Conservation (phyloP, 2,888 invertebrate genomes). For the Caenorhabditis zanzibari region DNA sequence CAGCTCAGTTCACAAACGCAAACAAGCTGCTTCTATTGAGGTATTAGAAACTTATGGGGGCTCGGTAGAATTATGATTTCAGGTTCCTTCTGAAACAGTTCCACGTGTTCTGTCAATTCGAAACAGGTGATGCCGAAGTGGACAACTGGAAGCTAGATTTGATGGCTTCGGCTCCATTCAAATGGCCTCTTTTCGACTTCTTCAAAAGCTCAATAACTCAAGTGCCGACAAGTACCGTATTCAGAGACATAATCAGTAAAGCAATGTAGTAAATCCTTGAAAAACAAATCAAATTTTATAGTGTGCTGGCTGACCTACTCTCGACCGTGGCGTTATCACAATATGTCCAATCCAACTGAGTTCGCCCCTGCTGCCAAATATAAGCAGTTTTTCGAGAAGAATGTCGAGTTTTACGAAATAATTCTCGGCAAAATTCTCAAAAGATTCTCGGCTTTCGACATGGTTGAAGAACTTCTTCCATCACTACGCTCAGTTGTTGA, state of each 20-base stretch:
- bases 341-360: constrained; percentile 35
- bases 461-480: constrained; percentile 46
- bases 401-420: constrained; percentile 71
- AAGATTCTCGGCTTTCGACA: constrained; percentile 65
- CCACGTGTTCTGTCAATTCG: constrained; percentile 70
- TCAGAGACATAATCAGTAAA: constrained; percentile 66
- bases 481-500: constrained; percentile 61
- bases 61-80: constrained; percentile 1
- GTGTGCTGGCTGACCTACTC: constrained; percentile 69
- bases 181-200: constrained; percentile 63
- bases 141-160: constrained; percentile 67
- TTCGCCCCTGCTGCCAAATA: constrained; percentile 33
- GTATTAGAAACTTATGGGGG: constrained; percentile 12
- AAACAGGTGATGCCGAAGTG: constrained; percentile 65
- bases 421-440: constrained; percentile 74
- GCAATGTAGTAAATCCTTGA: too few relatives aligned
- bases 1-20: constrained; percentile 68
- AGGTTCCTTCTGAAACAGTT: constrained; percentile 73
- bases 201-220: constrained; percentile 69
- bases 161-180: constrained; percentile 68
- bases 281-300: constrained; percentile 1
- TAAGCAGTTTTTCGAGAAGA: constrained; percentile 60
- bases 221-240: constrained; percentile 68
- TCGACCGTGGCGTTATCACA: constrained; percentile 71
- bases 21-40: constrained; percentile 68